Percentiles rank a stretch among this genome's conserved stretches.
These are phyloP conservation scores for Protodeltote pygarga DNA, from an alignment of 2,888 invertebrate genomes.

Conservation along the genomic window DNA sequence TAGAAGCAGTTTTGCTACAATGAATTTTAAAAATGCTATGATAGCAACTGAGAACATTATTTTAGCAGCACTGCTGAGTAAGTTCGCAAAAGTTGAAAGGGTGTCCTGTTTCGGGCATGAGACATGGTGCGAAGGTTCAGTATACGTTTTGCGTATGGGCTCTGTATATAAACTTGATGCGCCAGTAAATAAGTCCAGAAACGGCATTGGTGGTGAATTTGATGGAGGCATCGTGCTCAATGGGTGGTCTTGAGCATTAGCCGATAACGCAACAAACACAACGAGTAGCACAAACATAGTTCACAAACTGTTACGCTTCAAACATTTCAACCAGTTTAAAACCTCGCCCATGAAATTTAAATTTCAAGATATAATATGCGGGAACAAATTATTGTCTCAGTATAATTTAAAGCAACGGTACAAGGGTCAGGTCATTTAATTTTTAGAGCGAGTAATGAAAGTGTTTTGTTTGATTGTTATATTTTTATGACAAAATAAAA, in stretches of 20 bases:
- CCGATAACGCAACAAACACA: constrained; percentile 63
- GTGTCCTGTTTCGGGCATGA: constrained; percentile 76
- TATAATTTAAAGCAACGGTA: constrained; percentile 68
- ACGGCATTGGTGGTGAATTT: constrained; percentile 63
- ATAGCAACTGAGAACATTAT: constrained; percentile 79
- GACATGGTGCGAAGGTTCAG: constrained; percentile 65
- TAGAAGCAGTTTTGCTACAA: constrained; percentile 76
- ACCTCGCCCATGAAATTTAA: constrained; percentile 79
- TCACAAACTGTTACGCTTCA: constrained; percentile 78
- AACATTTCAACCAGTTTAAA: constrained; percentile 71
- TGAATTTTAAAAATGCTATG: constrained; percentile 74
- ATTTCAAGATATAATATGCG: constrained; percentile 73
- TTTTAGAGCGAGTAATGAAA: constrained; percentile 60
- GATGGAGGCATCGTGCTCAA: constrained; percentile 68
- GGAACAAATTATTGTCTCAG: constrained; percentile 69
- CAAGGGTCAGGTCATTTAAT: constrained; percentile 62
- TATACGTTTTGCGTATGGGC: constrained; percentile 73
- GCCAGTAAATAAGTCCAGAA: constrained; percentile 75
- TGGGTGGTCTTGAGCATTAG: constrained; percentile 70
- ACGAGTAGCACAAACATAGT: constrained; percentile 74
- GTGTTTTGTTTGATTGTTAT: constrained; percentile 44
- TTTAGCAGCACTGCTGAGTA: constrained; percentile 79
- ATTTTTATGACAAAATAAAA: constrained; percentile 30
- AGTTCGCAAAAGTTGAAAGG: constrained; percentile 74
- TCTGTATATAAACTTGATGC: constrained; percentile 74